Evolutionary conservation across 2,797 vertebrate species (phyloP).

Genomic region (Diglossa cyanea): DNA sequence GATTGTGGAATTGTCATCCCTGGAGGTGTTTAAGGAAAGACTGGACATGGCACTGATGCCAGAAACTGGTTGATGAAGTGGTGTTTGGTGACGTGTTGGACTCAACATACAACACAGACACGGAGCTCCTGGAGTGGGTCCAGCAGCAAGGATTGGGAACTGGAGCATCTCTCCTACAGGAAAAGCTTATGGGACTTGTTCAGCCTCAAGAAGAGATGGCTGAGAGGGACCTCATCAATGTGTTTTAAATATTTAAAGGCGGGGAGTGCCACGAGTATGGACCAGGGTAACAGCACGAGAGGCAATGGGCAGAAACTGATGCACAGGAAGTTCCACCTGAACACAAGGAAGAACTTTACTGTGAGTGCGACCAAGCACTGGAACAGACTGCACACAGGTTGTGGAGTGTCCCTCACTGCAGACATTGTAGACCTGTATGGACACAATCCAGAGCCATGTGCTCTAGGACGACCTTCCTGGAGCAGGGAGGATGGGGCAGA

Average conservation of each 20-base stretch:
- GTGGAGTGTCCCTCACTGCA: no score
- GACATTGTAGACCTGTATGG: background rate
- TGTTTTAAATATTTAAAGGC: background rate
- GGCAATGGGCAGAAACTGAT: background rate
- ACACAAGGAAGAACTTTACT: background rate
- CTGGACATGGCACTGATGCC: background rate
- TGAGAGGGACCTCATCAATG: background rate
- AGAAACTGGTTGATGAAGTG: no score
- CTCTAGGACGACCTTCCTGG: background rate
- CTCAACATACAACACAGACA: background rate
- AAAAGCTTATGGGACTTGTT: background rate
- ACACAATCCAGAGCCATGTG: no score
- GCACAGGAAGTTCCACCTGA: background rate
- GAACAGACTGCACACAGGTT: background rate
- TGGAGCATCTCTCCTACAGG: background rate
- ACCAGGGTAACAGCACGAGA: background rate
- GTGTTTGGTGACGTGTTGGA: background rate
- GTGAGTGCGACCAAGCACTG: background rate
- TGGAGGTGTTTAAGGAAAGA: background rate
- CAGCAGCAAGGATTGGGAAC: background rate
- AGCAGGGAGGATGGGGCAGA: background rate
- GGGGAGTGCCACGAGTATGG: background rate
- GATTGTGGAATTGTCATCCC: background rate
- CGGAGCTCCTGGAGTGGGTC: accelerated
- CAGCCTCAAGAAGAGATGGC: background rate